Evolutionary conservation across 2,888 invertebrate genomes (phyloP).

Genomic region (Deroplatys truncata): DNA sequence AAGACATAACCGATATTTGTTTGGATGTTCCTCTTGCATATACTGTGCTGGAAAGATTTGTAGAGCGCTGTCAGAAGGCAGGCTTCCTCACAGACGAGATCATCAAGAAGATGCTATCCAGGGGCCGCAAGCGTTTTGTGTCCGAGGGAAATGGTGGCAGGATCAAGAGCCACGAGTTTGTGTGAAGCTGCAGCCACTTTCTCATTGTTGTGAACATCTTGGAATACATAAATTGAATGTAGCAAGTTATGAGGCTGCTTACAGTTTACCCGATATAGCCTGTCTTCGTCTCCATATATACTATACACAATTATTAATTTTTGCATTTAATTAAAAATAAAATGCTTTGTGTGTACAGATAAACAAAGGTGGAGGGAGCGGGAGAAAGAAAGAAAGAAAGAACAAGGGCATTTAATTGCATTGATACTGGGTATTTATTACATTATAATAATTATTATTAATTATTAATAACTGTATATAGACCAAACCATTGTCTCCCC

Average conservation of each 20-base stretch:
- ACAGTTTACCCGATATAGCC: neutral
- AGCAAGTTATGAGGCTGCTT: neutral
- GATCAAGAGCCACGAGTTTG: conserved; percentile 67
- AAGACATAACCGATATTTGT: conserved; percentile 86
- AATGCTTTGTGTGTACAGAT: conserved; percentile 5
- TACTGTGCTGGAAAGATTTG: conserved; percentile 79
- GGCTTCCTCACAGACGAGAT: conserved; percentile 70
- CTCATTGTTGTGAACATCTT: conserved; percentile 3
- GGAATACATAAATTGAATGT: neutral
- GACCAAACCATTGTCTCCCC: no score
- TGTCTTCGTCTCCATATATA: conserved; percentile 2
- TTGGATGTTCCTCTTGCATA: conserved; percentile 91
- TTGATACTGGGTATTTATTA: no score
- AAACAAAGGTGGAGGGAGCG: no score
- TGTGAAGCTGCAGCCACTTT: conserved; percentile 35
- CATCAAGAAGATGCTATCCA: conserved; percentile 72
- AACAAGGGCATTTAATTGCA: no score
- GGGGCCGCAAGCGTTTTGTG: conserved; percentile 90
- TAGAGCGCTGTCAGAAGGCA: conserved; percentile 68
- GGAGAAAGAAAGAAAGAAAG: no score
- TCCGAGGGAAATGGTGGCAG: conserved; percentile 91
- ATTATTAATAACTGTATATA: no score
- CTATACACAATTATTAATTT: neutral
- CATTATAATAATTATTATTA: no score
- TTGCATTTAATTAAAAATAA: conserved; percentile 18